Conservation (phyloP, 2,113 vertebrate genomes). For the Cepphus grylle region DNA sequence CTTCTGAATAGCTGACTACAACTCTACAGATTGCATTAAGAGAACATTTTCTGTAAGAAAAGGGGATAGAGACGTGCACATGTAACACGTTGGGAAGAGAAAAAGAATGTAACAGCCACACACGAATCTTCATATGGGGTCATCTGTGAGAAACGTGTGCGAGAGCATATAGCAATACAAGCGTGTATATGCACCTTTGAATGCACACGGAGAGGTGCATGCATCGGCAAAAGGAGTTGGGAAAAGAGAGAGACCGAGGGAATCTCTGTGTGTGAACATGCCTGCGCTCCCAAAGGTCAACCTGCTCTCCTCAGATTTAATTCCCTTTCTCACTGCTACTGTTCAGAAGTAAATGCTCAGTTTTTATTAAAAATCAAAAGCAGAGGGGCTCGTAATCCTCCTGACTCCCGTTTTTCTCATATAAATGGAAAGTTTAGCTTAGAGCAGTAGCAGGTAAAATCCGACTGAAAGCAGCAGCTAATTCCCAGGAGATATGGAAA, state of each 20-base stretch:
- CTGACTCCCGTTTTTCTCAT: constrained; percentile 72
- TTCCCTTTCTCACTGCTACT: constrained; percentile 73
- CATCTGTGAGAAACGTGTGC: rapidly evolving
- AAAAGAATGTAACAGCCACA: not conserved
- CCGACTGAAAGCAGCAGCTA: constrained; percentile 69
- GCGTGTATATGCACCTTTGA: not conserved
- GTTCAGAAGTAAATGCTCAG: constrained; percentile 74
- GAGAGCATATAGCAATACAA: not conserved
- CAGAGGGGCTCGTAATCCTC: constrained; percentile 73
- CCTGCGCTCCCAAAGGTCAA: constrained; percentile 73
- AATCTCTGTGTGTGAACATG: not conserved
- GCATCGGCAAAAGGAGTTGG: not conserved
- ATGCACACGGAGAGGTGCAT: rapidly evolving
- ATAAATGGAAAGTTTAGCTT: constrained; percentile 80
- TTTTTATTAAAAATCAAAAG: constrained; percentile 83
- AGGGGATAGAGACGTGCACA: not conserved
- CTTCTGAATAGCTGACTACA: not conserved
- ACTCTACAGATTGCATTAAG: not conserved
- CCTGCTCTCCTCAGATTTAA: constrained; percentile 72
- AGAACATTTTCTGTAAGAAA: not conserved
- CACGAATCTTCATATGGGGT: not conserved
- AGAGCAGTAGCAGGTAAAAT: constrained; percentile 75
- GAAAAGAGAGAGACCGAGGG: not conserved
- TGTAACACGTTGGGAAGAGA: not conserved
- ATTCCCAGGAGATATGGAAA: constrained; percentile 54